phyloP scores from a whole-genome alignment of 1,140 invertebrate species.

The Bilobella aurantiaca region DNA sequence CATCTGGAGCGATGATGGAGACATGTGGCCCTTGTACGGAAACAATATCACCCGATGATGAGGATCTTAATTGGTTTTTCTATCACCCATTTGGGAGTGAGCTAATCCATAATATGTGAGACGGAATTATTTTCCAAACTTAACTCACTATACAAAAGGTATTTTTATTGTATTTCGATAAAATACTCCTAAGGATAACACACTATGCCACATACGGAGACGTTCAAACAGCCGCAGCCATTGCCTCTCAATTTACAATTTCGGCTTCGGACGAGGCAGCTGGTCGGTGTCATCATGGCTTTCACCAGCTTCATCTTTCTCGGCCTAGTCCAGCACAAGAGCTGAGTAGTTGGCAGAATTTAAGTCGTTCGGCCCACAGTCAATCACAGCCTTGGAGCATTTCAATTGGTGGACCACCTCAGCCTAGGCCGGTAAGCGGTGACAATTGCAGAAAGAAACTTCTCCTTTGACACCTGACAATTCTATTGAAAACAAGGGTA shows the following conservation, averaged over 20 bases:
- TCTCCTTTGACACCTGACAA: too few relatives aligned
- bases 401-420: not conserved
- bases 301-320: not conserved
- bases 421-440: not conserved
- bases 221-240: conserved; percentile 85
- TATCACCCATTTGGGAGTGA: conserved; percentile 74
- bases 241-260: conserved; percentile 53
- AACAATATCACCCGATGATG: conserved; percentile 33
- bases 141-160: too few relatives aligned
- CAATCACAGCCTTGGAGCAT: not conserved
- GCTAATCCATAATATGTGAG: conserved; percentile 72
- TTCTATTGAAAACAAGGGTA: too few relatives aligned
- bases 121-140: too few relatives aligned
- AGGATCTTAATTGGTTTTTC: conserved; percentile 58
- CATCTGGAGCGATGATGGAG: too few relatives aligned
- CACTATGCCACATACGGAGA: conserved; percentile 56
- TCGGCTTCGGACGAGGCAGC: not conserved
- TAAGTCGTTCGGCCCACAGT: not conserved
- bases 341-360: not conserved
- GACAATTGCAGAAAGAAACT: not conserved
- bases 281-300: not conserved
- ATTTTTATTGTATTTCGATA: not conserved
- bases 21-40: too few relatives aligned
- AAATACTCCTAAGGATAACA: conserved; percentile 40
- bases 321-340: not conserved